Base-by-base conservation (phyloP, 2,888 invertebrate genomes). In the Leistus spinibarbis region DNA sequence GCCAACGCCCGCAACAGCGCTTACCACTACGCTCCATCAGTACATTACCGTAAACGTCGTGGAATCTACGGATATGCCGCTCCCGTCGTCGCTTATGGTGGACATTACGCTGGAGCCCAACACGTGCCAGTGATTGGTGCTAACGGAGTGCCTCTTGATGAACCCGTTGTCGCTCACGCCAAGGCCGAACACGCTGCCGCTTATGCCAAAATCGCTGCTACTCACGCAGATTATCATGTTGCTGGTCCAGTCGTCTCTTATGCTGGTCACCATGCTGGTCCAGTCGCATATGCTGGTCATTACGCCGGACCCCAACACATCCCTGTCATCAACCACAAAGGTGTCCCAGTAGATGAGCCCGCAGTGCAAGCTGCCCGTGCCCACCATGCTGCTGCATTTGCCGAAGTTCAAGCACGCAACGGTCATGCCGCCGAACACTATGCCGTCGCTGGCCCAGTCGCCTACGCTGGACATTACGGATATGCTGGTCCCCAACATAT, bases 151-250 rank as follows among this genome's bases (percentile, higher is more conserved):
- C 89, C 89, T 76, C 87, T 88, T 67, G 89, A 89, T 80, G 89
- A 89, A 79, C 89, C 89, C 62, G 90, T 70, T 68, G 7, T 66
- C 76, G 67, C 57, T 76, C 22, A 78, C 78, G 76, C 67, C 78
- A 89, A 88, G 80, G 88, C 89, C 78, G 87, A 88, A 76, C 90
- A 90, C 83, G 87, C 89, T 78, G 89, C 89, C 78, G 89, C 89
- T 76, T 86, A 89, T 78, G 84, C 84, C 76, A 84, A 86, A 79
- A 84, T 84, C 76, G 84, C 82, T 83, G 85, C 80, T 10, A 64
- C 23, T 2, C 22, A 82, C 84, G 86, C 80, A 64, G 76, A 78
- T 24, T 79, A 81, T 86, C 66, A 76, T 74, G 77, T 77, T 64
- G 78, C 77, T 16, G 60, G 20, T 22, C 60, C 65, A 23, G 65